Evolutionary conservation across 2,113 vertebrate species (phyloP).

Genomic region (Rhea americana): DNA sequence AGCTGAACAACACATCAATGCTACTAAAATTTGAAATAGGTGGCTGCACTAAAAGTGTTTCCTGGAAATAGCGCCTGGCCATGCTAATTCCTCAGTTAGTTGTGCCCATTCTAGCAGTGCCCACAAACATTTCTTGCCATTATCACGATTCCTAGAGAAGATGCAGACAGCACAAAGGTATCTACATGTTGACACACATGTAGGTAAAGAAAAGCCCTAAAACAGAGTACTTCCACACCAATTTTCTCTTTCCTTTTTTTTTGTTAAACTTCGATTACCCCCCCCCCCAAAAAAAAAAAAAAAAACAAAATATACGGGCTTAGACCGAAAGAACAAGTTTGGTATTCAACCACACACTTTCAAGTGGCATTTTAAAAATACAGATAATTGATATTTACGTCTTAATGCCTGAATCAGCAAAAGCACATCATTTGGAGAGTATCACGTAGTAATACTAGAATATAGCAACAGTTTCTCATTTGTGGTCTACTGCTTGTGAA

Average conservation of each 20-base stretch:
- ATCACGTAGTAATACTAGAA: not conserved
- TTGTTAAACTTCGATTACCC: not conserved
- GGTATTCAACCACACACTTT: not conserved
- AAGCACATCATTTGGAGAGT: not conserved
- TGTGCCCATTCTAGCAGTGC: not conserved
- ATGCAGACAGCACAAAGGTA: not conserved
- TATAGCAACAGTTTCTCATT: not conserved
- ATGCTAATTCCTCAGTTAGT: not conserved
- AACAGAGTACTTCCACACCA: not conserved
- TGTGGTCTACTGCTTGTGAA: not conserved
- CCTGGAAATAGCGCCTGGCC: not conserved
- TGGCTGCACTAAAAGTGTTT: not conserved
- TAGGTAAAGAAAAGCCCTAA: not conserved
- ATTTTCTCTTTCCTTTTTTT: not conserved
- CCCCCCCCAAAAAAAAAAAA: not conserved
- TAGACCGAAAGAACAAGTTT: not conserved
- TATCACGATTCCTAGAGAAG: not conserved
- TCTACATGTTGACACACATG: rapidly evolving
- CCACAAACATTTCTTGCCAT: not conserved
- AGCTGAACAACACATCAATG: not conserved
- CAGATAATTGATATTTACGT: not conserved
- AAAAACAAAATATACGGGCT: not conserved
- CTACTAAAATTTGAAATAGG: not conserved
- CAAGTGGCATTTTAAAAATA: not conserved
- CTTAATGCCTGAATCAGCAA: not conserved